These are phyloP conservation scores for Perizoma flavofasciatum DNA, from an alignment of 2,888 invertebrate species.

Conservation along the genomic window DNA sequence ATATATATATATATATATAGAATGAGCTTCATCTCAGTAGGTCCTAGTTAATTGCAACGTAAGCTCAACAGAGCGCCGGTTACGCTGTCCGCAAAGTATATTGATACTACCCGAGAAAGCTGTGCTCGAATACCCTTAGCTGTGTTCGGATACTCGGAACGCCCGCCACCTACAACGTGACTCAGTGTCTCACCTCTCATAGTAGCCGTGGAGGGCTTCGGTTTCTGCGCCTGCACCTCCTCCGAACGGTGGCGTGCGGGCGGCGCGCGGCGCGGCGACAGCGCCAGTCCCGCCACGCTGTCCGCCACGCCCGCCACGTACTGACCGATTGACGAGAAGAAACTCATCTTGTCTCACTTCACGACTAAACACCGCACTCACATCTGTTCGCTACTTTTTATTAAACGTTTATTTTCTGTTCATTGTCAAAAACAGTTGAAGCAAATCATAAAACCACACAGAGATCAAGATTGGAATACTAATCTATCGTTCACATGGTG, in stretches of 20 bases:
- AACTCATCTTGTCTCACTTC: slow-evolving; percentile 86
- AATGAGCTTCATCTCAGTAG: too few relatives aligned
- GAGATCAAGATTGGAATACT: slow-evolving; percentile 2
- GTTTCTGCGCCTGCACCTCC: slow-evolving; percentile 67
- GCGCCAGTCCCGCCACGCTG: slow-evolving; percentile 91
- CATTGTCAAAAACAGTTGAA: slow-evolving; percentile 22
- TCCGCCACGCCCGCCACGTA: slow-evolving; percentile 94
- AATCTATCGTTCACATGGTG: slow-evolving; percentile 27
- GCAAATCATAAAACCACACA: neutral
- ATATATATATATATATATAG: too few relatives aligned
- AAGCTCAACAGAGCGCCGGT: too few relatives aligned
- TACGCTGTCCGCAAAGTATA: too few relatives aligned
- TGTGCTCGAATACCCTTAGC: too few relatives aligned
- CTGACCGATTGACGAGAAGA: slow-evolving; percentile 92
- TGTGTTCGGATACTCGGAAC: too few relatives aligned
- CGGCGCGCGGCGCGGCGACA: slow-evolving; percentile 90
- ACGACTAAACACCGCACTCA: slow-evolving; percentile 38
- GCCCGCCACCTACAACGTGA: too few relatives aligned
- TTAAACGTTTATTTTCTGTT: slow-evolving; percentile 18
- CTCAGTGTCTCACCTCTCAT: slow-evolving; percentile 59
- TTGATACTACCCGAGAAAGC: too few relatives aligned
- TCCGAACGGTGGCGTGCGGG: slow-evolving; percentile 87
- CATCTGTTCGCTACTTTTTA: slow-evolving; percentile 41
- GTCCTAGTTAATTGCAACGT: too few relatives aligned
- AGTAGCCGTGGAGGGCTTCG: slow-evolving; percentile 68